phyloP scores from a whole-genome alignment of 2,113 vertebrate genomes.

The Empidonax traillii region DNA sequence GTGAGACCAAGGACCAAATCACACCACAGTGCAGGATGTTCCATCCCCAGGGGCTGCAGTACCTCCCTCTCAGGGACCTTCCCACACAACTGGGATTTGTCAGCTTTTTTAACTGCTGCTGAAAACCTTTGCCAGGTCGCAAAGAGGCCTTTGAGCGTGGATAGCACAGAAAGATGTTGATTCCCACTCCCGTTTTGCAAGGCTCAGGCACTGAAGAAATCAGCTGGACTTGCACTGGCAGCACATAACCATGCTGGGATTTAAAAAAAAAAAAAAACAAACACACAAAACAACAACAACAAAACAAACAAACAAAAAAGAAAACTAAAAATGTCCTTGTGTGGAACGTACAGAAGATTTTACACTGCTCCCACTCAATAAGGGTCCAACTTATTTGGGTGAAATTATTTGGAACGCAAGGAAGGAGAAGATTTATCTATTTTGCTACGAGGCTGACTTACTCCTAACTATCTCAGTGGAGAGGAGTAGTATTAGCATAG shows the following conservation, averaged over 20 bases:
- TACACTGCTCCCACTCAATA: not conserved
- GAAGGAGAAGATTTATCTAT: not conserved
- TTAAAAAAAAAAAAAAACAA: not conserved
- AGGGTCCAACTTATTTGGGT: not conserved
- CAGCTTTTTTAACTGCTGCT: not conserved
- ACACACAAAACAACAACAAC: no score
- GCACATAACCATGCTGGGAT: rapidly evolving
- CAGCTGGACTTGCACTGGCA: not conserved
- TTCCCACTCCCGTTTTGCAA: rapidly evolving
- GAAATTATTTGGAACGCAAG: not conserved
- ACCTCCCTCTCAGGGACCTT: not conserved
- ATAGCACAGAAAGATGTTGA: rapidly evolving
- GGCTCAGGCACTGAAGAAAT: not conserved
- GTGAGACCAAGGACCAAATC: not conserved
- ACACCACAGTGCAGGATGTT: not conserved
- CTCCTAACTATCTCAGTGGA: not conserved
- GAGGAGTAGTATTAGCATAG: not conserved
- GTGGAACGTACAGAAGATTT: not conserved
- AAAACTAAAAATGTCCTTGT: not conserved
- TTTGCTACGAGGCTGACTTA: not conserved
- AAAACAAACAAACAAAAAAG: no score
- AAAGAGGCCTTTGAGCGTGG: rapidly evolving
- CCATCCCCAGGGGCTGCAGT: not conserved
- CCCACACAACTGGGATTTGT: not conserved
- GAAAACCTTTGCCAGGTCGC: not conserved